A percentile compares a stretch with the other conserved stretches of the same genome.
Evolutionary conservation across 2,113 vertebrate species (phyloP).

Genomic region (Ploceus nigricollis): DNA sequence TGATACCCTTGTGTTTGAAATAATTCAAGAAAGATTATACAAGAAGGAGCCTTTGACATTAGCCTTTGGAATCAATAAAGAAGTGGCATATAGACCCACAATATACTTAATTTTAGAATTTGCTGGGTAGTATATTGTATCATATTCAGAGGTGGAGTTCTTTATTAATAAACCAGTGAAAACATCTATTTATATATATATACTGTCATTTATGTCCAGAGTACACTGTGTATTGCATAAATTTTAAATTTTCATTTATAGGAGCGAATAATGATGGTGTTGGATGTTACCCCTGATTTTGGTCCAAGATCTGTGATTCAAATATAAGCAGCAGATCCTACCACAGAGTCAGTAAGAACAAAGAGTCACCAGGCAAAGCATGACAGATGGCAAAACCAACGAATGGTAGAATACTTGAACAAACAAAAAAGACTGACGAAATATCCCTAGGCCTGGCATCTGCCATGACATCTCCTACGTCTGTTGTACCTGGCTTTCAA

Average conservation of each 20-base stretch:
- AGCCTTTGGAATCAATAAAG: neutral
- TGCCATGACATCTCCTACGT: slow-evolving; percentile 13
- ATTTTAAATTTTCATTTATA: neutral
- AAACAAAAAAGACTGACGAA: neutral
- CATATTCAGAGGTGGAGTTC: neutral
- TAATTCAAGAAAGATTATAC: neutral
- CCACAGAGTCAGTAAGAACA: neutral
- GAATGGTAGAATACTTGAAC: neutral
- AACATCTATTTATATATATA: neutral
- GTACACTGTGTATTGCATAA: neutral
- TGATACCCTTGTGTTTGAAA: neutral
- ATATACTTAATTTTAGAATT: neutral
- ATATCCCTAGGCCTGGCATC: slow-evolving; percentile 10
- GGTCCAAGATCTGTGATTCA: neutral
- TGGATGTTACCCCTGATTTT: neutral
- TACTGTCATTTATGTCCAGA: neutral
- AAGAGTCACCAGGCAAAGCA: neutral
- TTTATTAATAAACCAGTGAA: neutral
- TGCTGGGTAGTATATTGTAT: neutral
- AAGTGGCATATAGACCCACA: neutral
- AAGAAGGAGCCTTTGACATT: neutral
- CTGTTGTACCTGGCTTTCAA: slow-evolving; percentile 19
- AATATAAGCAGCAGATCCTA: neutral
- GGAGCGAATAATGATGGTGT: neutral
- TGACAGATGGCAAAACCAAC: slow-evolving; percentile 29